Evolutionary conservation across 2,797 vertebrate species (phyloP), one percentile per base, ranked within the genome.

Genomic region (Poliocrania exsul): DNA sequence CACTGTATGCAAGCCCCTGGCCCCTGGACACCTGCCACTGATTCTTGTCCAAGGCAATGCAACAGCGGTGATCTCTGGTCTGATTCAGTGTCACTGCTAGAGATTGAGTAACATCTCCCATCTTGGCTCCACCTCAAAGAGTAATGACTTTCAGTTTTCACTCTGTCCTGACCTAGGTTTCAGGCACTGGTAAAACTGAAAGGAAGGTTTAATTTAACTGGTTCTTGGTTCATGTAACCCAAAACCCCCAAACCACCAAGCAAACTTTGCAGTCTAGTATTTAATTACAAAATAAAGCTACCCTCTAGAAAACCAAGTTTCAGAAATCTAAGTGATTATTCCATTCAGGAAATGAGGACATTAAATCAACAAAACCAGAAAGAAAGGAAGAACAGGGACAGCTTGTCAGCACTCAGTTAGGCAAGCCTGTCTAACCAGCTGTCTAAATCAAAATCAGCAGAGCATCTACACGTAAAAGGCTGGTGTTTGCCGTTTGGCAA

Each of bases 111-210:
- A 57, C 67, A 51, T 82, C 87, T 90, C 56, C 42, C 35, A 65
- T 64, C 74, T 77, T 94, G 90, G 90, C 95, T 90, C 40, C 46
- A 80, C 71, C 81, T 38, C 93, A 93, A 70, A 73, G 37, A 57
- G 17, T 72, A 81, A 93, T 81, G 90, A 90, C 94, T 94, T 93
- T 88, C 73, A 82, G 60, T 92, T 94, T 95, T 90, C 60, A 29
- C 79, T 86, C 40, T 73, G 6, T 90, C 56, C 49, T 79, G 73
- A 79, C 13, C 72, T 46, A 56, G 9, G 73, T 84, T 92, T 88
- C 2, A 15, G 56, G 42, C 37, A 50, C 25, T 66, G 46, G 51
- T 25, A 91, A 65, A 81, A 28, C 25, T 53, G 40, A 73, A 62
- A 50, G 5, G 42, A 73, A 50, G 12, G 10, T 72, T 90, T 88